Evolutionary conservation across 2,888 invertebrate species (phyloP).

Genomic region (Hipparchia sbordonii): DNA sequence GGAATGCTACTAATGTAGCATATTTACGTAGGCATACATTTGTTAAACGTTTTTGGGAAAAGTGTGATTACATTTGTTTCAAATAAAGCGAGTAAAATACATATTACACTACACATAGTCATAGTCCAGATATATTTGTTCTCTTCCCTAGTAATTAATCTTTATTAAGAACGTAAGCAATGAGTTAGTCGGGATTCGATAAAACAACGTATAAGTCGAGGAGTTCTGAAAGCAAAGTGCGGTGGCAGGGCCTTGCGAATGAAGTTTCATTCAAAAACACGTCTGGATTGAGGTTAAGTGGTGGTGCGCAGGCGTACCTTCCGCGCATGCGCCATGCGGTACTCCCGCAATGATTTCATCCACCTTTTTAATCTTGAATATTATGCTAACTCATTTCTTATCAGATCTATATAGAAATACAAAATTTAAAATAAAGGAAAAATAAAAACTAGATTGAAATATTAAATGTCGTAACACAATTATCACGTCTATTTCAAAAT

Average conservation of each 20-base stretch:
- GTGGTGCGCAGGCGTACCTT: slow-evolving; percentile 69
- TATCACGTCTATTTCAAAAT: too few species aligned
- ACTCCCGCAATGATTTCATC: slow-evolving; percentile 76
- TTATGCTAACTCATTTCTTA: slow-evolving; percentile 14
- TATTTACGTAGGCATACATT: too few species aligned
- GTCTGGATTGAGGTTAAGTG: slow-evolving; percentile 79
- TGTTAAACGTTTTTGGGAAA: too few species aligned
- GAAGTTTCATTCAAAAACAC: slow-evolving; percentile 80
- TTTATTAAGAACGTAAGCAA: slow-evolving; percentile 26
- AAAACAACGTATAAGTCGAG: slow-evolving; percentile 30
- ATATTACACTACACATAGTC: background rate
- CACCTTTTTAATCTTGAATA: slow-evolving; percentile 50
- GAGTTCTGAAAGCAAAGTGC: slow-evolving; percentile 65
- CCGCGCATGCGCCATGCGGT: slow-evolving; percentile 61
- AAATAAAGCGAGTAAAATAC: background rate
- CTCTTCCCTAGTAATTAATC: slow-evolving; percentile 18
- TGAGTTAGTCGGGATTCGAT: slow-evolving; percentile 35
- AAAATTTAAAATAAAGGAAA: background rate
- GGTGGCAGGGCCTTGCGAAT: slow-evolving; percentile 59
- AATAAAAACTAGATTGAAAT: too few species aligned
- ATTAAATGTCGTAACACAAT: too few species aligned
- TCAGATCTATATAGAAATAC: background rate
- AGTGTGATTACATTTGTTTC: background rate
- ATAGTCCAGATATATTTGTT: background rate
- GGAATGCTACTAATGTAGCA: too few species aligned